Conservation (phyloP, 1,140 invertebrate species). For the Aleiodes sp. region DNA sequence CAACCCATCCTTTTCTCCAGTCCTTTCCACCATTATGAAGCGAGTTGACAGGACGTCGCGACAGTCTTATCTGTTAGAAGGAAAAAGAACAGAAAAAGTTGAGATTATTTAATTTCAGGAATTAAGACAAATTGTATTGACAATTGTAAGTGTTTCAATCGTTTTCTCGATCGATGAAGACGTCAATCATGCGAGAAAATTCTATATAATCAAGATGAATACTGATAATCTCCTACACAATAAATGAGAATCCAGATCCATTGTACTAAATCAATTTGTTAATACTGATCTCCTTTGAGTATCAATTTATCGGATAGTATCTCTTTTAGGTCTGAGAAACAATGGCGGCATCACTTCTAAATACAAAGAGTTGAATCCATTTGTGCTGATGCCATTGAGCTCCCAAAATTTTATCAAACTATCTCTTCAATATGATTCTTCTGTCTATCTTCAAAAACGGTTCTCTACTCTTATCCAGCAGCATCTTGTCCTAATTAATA, state of each 20-base stretch:
- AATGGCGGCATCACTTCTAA: constrained; percentile 45
- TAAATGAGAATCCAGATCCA: constrained; percentile 39
- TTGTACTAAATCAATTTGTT: constrained; percentile 59
- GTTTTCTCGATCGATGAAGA: background rate
- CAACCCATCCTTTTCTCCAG: background rate
- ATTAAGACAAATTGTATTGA: background rate
- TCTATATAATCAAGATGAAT: constrained; percentile 1
- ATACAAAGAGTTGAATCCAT: constrained; percentile 42
- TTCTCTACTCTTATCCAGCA: too few species aligned
- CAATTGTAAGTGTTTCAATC: background rate
- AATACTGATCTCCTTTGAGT: constrained; percentile 37
- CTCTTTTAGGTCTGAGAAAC: constrained; percentile 41
- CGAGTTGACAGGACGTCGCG: constrained; percentile 12
- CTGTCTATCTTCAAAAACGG: background rate
- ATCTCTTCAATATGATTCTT: background rate
- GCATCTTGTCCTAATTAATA: too few species aligned
- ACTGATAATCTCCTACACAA: constrained; percentile 34
- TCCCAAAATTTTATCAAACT: background rate
- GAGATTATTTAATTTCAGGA: too few species aligned
- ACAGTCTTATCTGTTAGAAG: background rate
- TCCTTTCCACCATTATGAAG: background rate
- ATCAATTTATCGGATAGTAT: constrained; percentile 46
- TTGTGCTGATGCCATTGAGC: constrained; percentile 37
- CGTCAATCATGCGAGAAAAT: background rate
- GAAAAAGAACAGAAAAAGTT: background rate